Conservation (phyloP, 2,888 invertebrate species). For the Nemotelus pantherinus region DNA sequence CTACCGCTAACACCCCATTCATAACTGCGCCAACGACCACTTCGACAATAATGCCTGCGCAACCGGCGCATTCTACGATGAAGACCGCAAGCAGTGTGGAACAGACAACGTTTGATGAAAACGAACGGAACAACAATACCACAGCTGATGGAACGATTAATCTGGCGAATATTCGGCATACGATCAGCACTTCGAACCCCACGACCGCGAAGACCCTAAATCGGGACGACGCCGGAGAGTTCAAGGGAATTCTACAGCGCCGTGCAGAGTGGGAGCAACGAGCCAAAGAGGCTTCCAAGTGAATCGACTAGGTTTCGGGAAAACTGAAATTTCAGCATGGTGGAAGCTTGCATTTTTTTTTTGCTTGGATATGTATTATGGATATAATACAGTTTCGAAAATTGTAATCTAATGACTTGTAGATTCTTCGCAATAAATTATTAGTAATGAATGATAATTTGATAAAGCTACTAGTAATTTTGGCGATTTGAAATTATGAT, state of each 20-base stretch:
- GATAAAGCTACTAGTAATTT: neutral
- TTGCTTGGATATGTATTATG: neutral
- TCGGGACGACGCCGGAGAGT: conserved; percentile 58
- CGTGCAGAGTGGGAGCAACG: conserved; percentile 82
- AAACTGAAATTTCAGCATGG: neutral
- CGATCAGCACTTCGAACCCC: conserved; percentile 42
- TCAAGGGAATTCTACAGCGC: conserved; percentile 79
- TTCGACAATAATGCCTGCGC: conserved; percentile 50
- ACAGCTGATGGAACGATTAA: conserved; percentile 45
- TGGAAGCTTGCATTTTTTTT: neutral
- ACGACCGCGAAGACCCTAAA: conserved; percentile 52
- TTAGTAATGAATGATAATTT: neutral
- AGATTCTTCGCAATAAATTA: neutral
- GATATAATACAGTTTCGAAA: neutral
- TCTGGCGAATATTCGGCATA: conserved; percentile 47
- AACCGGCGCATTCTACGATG: conserved; percentile 42
- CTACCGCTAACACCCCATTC: neutral
- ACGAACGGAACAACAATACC: conserved; percentile 36
- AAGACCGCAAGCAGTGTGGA: conserved; percentile 15
- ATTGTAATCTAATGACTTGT: conserved; percentile 10
- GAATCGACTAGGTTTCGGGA: conserved; percentile 30
- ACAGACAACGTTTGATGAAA: conserved; percentile 45
- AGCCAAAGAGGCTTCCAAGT: conserved; percentile 72
- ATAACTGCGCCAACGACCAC: conserved; percentile 44
- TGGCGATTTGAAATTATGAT: no score